Evolutionary conservation across 2,888 invertebrate genomes (phyloP).

Genomic region (Galerucella calmariensis): DNA sequence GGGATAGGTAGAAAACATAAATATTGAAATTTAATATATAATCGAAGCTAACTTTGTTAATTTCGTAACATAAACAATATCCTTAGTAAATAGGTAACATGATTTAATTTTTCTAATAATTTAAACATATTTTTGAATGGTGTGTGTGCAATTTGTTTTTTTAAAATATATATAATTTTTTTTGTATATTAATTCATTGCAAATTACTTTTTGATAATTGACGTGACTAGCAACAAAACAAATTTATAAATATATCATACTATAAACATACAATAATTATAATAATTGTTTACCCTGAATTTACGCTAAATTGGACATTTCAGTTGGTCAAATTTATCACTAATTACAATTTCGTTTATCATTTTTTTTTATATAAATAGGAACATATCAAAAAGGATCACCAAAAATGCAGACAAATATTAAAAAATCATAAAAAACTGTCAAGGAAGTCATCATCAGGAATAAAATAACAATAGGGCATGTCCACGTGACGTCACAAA

Average conservation of each 20-base stretch:
- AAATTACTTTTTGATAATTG: slow-evolving; percentile 21
- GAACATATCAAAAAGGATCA: background rate
- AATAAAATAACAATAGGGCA: too few relatives aligned
- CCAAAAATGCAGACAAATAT: background rate
- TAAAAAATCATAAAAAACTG: too few relatives aligned
- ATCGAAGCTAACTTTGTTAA: slow-evolving; percentile 7
- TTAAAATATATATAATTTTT: background rate
- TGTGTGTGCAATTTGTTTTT: slow-evolving; percentile 5
- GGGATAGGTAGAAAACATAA: slow-evolving; percentile 3
- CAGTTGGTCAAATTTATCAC: slow-evolving; percentile 24
- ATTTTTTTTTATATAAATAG: background rate
- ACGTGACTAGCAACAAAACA: slow-evolving; percentile 16
- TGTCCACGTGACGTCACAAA: too few relatives aligned
- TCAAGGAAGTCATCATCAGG: too few relatives aligned
- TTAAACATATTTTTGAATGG: background rate
- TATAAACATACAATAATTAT: slow-evolving; percentile 6
- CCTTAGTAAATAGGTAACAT: slow-evolving; percentile 4
- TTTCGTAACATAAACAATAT: slow-evolving; percentile 10
- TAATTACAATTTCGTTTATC: slow-evolving; percentile 2
- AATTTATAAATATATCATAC: slow-evolving; percentile 7
- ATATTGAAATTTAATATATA: background rate
- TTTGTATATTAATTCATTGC: slow-evolving; percentile 11
- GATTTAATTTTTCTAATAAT: background rate
- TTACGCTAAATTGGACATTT: slow-evolving; percentile 24
- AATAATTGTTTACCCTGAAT: slow-evolving; percentile 11